A percentile compares a stretch with the other conserved stretches of the same genome.
Conservation (phyloP, 2,888 invertebrate genomes). For the Volucella zonaria region DNA sequence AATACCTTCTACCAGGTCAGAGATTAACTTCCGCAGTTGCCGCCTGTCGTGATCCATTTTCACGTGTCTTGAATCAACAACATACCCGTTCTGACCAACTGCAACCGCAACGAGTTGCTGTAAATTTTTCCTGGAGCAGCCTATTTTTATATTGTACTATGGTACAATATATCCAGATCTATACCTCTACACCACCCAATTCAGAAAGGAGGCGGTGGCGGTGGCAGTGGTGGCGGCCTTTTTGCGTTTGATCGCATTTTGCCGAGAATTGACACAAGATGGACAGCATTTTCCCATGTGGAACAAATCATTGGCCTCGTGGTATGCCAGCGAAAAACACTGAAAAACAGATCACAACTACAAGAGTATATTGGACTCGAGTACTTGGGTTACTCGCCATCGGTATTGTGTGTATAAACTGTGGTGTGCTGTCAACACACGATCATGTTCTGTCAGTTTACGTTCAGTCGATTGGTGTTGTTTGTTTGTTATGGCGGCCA, state of each 20-base stretch:
- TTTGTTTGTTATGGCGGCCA: background rate
- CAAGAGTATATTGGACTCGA: background rate
- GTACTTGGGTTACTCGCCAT: background rate
- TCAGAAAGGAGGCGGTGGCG: background rate
- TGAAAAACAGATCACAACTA: constrained; percentile 31
- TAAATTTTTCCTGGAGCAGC: constrained; percentile 5
- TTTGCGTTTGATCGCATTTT: constrained; percentile 67
- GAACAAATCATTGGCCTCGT: constrained; percentile 69
- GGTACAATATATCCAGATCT: too few species aligned
- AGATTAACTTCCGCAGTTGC: constrained; percentile 55
- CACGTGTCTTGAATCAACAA: constrained; percentile 44
- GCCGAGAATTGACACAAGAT: constrained; percentile 65
- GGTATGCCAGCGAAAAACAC: constrained; percentile 44
- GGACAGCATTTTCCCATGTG: constrained; percentile 73
- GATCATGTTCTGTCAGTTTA: constrained; percentile 72
- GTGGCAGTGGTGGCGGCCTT: constrained; percentile 44
- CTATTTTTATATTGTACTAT: too few species aligned
- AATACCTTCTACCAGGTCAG: constrained; percentile 26
- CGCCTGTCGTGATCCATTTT: constrained; percentile 52
- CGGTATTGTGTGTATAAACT: constrained; percentile 30
- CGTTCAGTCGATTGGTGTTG: constrained; percentile 12
- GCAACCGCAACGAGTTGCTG: constrained; percentile 47
- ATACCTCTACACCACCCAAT: constrained; percentile 32
- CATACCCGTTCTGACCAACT: background rate
- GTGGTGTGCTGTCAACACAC: constrained; percentile 69